Percentiles rank a stretch among this genome's conserved stretches.
These are phyloP conservation scores for Tragelaphus eurycerus DNA, from an alignment of 2,797 vertebrate species.

Conservation along the genomic window DNA sequence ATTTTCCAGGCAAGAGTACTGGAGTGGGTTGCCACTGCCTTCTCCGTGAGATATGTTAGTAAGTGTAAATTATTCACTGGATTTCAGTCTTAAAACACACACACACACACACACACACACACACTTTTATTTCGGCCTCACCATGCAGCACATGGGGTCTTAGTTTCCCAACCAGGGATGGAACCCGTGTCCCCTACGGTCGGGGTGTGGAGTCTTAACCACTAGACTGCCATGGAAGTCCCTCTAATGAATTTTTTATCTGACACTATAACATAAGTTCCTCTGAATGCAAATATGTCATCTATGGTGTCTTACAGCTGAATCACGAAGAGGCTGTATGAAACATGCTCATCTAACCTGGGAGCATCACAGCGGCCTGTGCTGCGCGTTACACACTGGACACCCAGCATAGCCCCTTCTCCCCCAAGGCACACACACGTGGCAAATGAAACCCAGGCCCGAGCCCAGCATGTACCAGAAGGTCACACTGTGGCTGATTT, in stretches of 20 bases:
- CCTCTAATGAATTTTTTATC: not conserved
- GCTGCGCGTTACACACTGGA: rapidly evolving
- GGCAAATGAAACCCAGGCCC: not conserved
- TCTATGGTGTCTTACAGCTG: not conserved
- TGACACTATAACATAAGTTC: not conserved
- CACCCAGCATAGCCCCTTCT: rapidly evolving
- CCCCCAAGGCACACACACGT: rapidly evolving
- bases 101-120: rapidly evolving
- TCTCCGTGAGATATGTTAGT: not conserved
- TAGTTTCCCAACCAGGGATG: not conserved
- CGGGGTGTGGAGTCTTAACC: not conserved
- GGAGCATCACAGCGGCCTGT: too few relatives aligned
- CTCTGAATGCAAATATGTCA: not conserved
- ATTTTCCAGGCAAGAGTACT: too few relatives aligned
- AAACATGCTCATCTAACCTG: not conserved
- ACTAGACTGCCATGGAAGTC: not conserved
- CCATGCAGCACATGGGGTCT: not conserved
- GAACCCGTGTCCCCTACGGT: not conserved
- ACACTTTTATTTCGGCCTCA: not conserved
- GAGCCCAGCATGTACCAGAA: not conserved
- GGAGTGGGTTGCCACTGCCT: too few relatives aligned
- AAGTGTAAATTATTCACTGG: not conserved
- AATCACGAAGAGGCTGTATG: not conserved
- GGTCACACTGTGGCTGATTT: not conserved
- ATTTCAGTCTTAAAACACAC: not conserved